These are phyloP conservation scores for Sturnira hondurensis DNA, from an alignment of 2,113 vertebrate genomes.

Conservation along the genomic window DNA sequence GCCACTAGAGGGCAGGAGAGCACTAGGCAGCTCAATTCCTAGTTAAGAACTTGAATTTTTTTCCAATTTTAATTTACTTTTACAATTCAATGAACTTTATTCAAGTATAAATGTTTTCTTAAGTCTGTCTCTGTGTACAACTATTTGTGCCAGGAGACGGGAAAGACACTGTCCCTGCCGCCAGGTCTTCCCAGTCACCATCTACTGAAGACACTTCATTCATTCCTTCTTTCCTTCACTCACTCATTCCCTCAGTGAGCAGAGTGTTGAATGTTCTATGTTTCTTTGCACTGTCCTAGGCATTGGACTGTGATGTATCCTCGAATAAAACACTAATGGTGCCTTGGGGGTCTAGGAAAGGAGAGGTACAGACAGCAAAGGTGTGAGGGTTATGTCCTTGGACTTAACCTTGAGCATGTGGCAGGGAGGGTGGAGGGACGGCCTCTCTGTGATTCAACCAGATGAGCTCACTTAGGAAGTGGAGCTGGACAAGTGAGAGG, in stretches of 20 bases:
- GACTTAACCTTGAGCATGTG: neutral
- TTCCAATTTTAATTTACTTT: neutral
- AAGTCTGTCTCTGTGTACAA: neutral
- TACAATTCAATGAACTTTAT: neutral
- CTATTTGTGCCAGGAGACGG: neutral
- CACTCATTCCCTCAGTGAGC: neutral
- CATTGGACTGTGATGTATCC: neutral
- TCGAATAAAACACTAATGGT: neutral
- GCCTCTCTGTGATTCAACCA: neutral
- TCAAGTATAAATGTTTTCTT: neutral
- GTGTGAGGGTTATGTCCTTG: neutral
- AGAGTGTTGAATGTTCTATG: neutral
- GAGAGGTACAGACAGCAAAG: neutral
- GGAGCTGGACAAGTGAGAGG: neutral
- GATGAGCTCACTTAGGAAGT: neutral
- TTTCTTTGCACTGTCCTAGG: neutral
- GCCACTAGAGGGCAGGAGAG: neutral
- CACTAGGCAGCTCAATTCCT: neutral
- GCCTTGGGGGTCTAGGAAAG: fast-evolving
- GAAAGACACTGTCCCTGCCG: neutral
- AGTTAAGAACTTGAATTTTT: neutral
- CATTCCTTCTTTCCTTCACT: neutral
- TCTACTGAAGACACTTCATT: neutral
- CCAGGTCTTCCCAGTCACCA: neutral
- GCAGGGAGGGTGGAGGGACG: neutral